Base-by-base conservation (phyloP, 2,888 invertebrate genomes). In the Notocelia uddmanniana region DNA sequence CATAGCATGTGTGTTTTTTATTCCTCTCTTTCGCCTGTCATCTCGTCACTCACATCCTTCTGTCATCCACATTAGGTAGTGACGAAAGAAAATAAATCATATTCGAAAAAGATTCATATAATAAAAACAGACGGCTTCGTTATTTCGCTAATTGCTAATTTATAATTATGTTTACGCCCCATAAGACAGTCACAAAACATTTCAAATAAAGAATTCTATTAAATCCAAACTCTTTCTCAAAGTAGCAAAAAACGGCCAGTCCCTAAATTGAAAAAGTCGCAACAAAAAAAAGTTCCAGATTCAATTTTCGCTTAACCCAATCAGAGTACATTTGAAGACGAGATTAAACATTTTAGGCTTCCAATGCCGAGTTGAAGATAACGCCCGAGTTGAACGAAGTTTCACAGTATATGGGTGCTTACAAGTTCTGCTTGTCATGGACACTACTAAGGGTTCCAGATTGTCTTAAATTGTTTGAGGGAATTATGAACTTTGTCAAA, bases 331-430 rank as follows among this genome's bases (percentile, higher is more conserved):
- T 66, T 66, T 67, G 66, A 66, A 66, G 71, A 71, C 66, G 60
- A 70, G 66, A 70, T 70, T 71, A 66, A 71, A 71, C 66, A 71
- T 71, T 71, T 71, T 59, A 55, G 66, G 71, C 71, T 67, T 60
- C 54, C 66, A 66, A 66, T 66, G 59, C 70, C 70, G 66, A 66
- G 41, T 70, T 67, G 66, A 41, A 71, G 71, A 67, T 71, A 71
- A 66, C 71, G 60, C 59, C 66, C 41, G 54, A 50, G 68, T 66
- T 70, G 23, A 54, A 66, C 23, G 66, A 67, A 71, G 66, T 71
- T 71, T 54, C 45, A 31, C 66, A 54, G 71, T 71, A 71, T 71
- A 71, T 71, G 71, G 71, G 59, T 60, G 66, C 66, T 60, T 67
- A 55, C 66, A 58, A 69, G 54, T 69, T 69, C 19, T 60, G 37